These are phyloP conservation scores for Spinus pinus DNA, from an alignment of 2,797 vertebrate genomes.

Conservation along the genomic window DNA sequence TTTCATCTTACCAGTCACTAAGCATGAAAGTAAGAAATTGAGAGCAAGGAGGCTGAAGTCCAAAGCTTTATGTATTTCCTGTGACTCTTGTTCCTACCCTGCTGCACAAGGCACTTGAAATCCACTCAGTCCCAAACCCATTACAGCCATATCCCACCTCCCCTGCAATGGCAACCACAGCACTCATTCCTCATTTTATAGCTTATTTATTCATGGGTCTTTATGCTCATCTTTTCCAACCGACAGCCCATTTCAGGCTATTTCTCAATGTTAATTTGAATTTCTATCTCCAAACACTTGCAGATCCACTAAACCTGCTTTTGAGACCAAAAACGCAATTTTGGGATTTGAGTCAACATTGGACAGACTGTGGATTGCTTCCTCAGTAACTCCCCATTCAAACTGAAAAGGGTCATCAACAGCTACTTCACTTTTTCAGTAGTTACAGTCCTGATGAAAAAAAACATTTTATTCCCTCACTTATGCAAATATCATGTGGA, in stretches of 20 bases:
- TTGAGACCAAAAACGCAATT: neutral
- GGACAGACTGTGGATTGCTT: neutral
- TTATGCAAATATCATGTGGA: neutral
- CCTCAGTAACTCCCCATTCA: neutral
- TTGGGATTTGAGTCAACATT: neutral
- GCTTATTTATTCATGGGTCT: neutral
- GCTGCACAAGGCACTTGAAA: neutral
- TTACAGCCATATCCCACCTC: neutral
- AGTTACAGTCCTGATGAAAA: neutral
- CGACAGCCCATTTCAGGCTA: neutral
- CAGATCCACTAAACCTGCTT: neutral
- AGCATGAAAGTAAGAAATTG: neutral
- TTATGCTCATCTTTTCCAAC: neutral
- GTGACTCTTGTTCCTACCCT: neutral
- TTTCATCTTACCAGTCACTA: neutral
- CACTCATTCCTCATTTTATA: neutral
- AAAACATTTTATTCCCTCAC: neutral
- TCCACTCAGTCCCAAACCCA: neutral
- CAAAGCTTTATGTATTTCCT: neutral
- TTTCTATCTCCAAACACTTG: neutral
- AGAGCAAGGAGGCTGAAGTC: neutral
- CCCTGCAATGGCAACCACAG: neutral
- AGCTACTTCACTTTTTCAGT: neutral
- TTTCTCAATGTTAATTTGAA: slow-evolving; percentile 3
- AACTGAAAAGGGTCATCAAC: neutral